These are phyloP conservation scores for Platichthys flesus DNA, from an alignment of 2,113 vertebrate genomes.

Conservation along the genomic window DNA sequence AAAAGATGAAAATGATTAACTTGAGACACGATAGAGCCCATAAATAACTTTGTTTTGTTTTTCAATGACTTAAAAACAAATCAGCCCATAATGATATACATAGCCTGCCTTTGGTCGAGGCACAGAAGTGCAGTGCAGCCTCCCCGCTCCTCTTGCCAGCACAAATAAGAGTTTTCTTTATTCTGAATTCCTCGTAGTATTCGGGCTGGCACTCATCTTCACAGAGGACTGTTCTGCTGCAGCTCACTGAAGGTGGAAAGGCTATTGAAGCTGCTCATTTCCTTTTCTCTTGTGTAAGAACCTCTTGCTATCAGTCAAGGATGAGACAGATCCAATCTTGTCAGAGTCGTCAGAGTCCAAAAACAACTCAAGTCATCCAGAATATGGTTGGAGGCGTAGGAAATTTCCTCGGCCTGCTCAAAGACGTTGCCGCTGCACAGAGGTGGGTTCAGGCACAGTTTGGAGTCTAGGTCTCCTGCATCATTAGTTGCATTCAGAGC, in stretches of 20 bases:
- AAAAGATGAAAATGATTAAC: conserved; percentile 5
- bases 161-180: conserved; percentile 47
- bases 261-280: conserved; percentile 43
- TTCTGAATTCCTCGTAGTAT: conserved; percentile 28
- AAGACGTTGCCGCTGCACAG: neutral
- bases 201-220: conserved; percentile 12
- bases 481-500: neutral
- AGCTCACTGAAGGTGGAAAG: conserved; percentile 22
- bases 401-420: conserved; percentile 6
- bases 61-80: conserved; percentile 21
- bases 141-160: conserved; percentile 34
- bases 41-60: conserved; percentile 30
- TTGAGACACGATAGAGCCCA: neutral
- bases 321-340: conserved; percentile 14
- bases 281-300: conserved; percentile 26
- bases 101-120: conserved; percentile 23
- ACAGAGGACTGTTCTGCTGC: conserved; percentile 9
- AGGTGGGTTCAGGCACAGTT: neutral
- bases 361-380: conserved; percentile 14
- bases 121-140: conserved; percentile 13
- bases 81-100: conserved; percentile 29
- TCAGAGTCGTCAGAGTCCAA: conserved; percentile 10
- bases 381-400: conserved; percentile 6
- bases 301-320: conserved; percentile 28
- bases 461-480: neutral